Evolutionary conservation across 2,113 vertebrate genomes (phyloP).

Genomic region (Garra rufa): DNA sequence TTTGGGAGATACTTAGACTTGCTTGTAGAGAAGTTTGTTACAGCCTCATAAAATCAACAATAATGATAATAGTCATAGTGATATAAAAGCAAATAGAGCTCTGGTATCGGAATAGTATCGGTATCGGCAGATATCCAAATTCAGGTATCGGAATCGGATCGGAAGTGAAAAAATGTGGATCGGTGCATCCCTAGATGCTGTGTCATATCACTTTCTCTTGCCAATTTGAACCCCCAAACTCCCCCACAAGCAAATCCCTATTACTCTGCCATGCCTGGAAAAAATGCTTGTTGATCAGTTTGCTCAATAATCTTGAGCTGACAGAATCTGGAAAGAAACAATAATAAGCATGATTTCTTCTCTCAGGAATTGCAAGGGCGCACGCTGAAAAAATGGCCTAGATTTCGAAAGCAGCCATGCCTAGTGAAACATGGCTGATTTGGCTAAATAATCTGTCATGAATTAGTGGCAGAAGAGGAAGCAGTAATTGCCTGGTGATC

Average conservation of each 20-base stretch:
- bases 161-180: too few species aligned
- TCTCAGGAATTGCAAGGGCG: slow-evolving; percentile 41
- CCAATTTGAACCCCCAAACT: background rate
- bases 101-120: too few species aligned
- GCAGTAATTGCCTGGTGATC: slow-evolving; percentile 9
- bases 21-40: too few species aligned
- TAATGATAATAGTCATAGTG: too few species aligned
- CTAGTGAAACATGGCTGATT: background rate
- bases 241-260: background rate
- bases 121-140: too few species aligned
- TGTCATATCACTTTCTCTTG: background rate
- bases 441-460: slow-evolving; percentile 20
- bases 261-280: slow-evolving; percentile 21
- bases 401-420: slow-evolving; percentile 27
- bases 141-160: too few species aligned
- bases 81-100: too few species aligned
- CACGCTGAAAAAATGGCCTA: slow-evolving; percentile 22
- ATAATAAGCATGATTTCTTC: slow-evolving; percentile 5
- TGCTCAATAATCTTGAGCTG: slow-evolving; percentile 7
- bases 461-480: slow-evolving; percentile 42
- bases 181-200: slow-evolving; percentile 7
- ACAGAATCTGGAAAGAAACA: background rate
- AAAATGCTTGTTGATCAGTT: slow-evolving; percentile 21
- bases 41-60: too few species aligned
- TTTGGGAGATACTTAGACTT: too few species aligned